phyloP scores from a whole-genome alignment of 37 sponge, comb jelly and placozoan genomes.

The Diacarnus erythraeanus region DNA sequence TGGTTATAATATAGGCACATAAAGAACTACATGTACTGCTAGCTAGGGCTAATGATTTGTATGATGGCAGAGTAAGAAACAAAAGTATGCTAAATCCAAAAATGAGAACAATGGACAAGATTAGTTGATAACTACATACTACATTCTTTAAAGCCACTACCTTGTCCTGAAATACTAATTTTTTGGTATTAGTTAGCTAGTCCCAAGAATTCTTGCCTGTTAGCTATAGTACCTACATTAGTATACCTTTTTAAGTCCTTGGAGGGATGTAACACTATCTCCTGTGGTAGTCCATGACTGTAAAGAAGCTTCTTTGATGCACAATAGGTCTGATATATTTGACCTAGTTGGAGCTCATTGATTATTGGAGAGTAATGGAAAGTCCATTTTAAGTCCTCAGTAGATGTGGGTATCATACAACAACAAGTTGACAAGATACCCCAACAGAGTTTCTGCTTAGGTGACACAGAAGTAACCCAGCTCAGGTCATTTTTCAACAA shows the following conservation, averaged over 20 bases:
- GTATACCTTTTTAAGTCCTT: constrained; percentile 22
- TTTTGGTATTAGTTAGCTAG: no score
- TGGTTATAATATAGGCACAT: no score
- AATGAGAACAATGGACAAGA: no score
- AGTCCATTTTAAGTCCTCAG: constrained; percentile 9
- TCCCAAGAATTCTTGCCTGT: no score
- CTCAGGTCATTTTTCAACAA: constrained; percentile 11
- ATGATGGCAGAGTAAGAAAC: no score
- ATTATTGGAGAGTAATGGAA: background rate
- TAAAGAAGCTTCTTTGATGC: constrained; percentile 2
- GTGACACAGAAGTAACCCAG: constrained; percentile 36
- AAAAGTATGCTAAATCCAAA: no score
- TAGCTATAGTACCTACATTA: no score
- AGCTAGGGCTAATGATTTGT: no score
- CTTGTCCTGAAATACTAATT: no score
- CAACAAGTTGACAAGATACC: constrained; percentile 41
- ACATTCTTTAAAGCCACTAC: no score
- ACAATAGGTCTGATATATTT: constrained; percentile 18
- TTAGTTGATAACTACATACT: no score
- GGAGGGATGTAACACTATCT: constrained; percentile 1
- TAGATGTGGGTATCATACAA: constrained; percentile 13
- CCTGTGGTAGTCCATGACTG: constrained; percentile 9
- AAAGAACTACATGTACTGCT: no score
- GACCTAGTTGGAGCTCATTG: background rate
- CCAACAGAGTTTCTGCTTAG: constrained; percentile 61